Evolutionary conservation across 2,797 vertebrate species (phyloP), one percentile per base, ranked within the genome.

Genomic region (Naso thynnoides): DNA sequence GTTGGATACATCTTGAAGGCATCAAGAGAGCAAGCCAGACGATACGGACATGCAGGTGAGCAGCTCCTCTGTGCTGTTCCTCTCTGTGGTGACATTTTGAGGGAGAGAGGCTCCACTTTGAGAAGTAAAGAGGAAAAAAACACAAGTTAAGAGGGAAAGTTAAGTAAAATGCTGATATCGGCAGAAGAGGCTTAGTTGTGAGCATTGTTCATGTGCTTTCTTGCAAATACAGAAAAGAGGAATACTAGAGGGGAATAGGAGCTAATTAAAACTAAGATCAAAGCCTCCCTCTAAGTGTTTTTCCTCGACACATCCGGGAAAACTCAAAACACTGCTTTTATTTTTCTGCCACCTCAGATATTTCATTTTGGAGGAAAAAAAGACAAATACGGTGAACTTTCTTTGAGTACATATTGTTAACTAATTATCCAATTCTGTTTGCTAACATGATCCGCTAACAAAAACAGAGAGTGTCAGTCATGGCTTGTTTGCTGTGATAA

Each of bases 231-330:
- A 92, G 92, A 93, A 90, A 91, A 91, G 90, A 93, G 91, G 92
- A 94, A 94, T 94, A 94, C 94, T 94, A 91, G 91, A 94, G 94
- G 92, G 92, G 90, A 79, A 94, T 93, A 80, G 87, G 84, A 91
- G 89, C 93, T 93, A 94, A 94, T 94, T 94, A 94, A 93, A 92
- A 92, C 88, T 83, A 86, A 93, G 91, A 94, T 94, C 92, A 95
- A 95, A 94, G 92, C 86, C 81, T 90, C 88, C 91, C 91, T 94
- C 78, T 90, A 89, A 93, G 92, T 93, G 93, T 88, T 94, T 92
- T 94, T 94, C 91, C 91, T 92, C 91, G 91, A 93, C 90, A 94
- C 93, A 93, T 93, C 93, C 91, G 91, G 93, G 89, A 92, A 92
- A 93, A 92, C 90, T 93, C 91, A 91, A 91, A 91, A 93, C 90